These are phyloP conservation scores for Paedocypris micromegethes DNA, from an alignment of 2,797 vertebrate species.

Conservation along the genomic window DNA sequence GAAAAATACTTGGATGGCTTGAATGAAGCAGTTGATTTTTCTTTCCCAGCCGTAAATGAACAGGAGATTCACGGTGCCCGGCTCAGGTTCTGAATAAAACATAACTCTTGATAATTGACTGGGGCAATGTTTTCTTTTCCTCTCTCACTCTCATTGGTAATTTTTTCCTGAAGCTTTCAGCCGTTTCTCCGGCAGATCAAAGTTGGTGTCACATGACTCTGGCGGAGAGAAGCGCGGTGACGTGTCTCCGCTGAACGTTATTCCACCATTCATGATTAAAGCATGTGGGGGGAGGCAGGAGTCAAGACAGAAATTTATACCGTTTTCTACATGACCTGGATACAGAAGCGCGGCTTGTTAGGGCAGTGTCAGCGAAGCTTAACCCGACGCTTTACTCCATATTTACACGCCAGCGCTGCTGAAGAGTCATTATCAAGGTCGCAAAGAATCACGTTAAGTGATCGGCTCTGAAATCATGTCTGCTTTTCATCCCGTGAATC, in stretches of 20 bases:
- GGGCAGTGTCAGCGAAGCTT: conserved; percentile 10
- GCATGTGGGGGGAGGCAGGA: conserved; percentile 58
- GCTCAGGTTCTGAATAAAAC: conserved; percentile 58
- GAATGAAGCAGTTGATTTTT: conserved; percentile 39
- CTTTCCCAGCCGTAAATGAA: conserved; percentile 35
- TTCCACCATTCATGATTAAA: conserved; percentile 69
- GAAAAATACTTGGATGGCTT: conserved; percentile 36
- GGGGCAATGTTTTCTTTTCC: conserved; percentile 56
- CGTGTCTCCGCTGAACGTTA: conserved; percentile 62
- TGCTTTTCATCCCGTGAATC: neutral
- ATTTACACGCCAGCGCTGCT: neutral
- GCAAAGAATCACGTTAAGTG: neutral
- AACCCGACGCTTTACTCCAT: neutral
- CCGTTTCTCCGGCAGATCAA: conserved; percentile 69
- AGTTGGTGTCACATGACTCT: conserved; percentile 68
- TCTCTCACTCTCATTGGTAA: conserved; percentile 67
- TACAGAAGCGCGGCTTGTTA: conserved; percentile 12
- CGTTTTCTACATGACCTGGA: conserved; percentile 36
- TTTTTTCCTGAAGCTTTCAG: conserved; percentile 66
- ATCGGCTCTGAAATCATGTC: neutral
- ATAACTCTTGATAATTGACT: conserved; percentile 63
- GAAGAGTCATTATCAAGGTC: conserved; percentile 8
- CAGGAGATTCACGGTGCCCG: conserved; percentile 43
- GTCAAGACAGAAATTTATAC: conserved; percentile 32
- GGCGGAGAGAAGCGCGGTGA: conserved; percentile 61